A percentile compares a stretch with the other conserved stretches of the same genome.
These are phyloP conservation scores for Copidosoma floridanum DNA, from an alignment of 1,140 invertebrate species.

Conservation along the genomic window DNA sequence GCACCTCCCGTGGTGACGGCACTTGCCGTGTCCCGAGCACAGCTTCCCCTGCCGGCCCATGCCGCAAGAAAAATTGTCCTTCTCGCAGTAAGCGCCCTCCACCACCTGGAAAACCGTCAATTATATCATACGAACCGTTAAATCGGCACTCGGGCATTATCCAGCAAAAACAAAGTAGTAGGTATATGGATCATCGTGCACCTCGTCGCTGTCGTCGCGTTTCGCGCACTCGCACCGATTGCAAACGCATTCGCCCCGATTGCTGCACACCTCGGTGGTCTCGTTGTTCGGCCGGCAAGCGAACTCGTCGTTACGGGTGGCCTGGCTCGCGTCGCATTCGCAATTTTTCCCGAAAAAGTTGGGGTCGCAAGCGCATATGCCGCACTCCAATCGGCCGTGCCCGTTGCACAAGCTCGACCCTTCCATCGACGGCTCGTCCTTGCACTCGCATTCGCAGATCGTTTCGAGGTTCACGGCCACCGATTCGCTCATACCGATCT, in stretches of 20 bases:
- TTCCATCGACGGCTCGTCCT: slow-evolving; percentile 56
- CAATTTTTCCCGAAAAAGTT: slow-evolving; percentile 80
- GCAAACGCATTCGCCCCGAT: slow-evolving; percentile 77
- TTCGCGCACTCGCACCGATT: slow-evolving; percentile 74
- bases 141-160: too few relatives aligned
- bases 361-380: slow-evolving; percentile 81
- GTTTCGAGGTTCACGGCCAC: slow-evolving; percentile 83
- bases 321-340: slow-evolving; percentile 70
- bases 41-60: slow-evolving; percentile 74
- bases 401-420: slow-evolving; percentile 62
- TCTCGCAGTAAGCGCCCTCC: slow-evolving; percentile 85
- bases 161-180: too few relatives aligned
- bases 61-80: slow-evolving; percentile 95
- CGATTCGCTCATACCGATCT: slow-evolving; percentile 83
- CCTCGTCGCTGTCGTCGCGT: slow-evolving; percentile 57
- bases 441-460: slow-evolving; percentile 88
- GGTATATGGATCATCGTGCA: too few relatives aligned
- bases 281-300: slow-evolving; percentile 75
- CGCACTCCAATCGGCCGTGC: slow-evolving; percentile 76
- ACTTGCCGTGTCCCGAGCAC: slow-evolving; percentile 74
- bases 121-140: too few relatives aligned
- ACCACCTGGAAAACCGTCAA: slow-evolving; percentile 59
- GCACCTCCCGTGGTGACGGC: slow-evolving; percentile 78
- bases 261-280: slow-evolving; percentile 69
- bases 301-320: slow-evolving; percentile 54